Percentiles rank a stretch among this genome's conserved stretches.
Evolutionary conservation across 1,140 invertebrate species (phyloP).

Genomic region (Eubasilissa regina): DNA sequence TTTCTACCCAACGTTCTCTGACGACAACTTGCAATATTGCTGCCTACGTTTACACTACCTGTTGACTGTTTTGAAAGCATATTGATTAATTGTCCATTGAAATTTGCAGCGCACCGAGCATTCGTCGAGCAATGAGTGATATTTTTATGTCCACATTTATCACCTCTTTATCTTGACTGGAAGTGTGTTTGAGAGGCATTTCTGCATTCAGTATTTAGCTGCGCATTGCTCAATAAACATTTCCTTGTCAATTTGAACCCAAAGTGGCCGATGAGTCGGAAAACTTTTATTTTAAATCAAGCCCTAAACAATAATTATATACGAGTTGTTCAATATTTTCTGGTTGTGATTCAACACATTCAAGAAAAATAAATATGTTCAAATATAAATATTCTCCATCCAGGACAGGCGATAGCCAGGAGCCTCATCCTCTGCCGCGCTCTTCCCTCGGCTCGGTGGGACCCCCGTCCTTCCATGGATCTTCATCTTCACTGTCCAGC

Average conservation of each 20-base stretch:
- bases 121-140: not conserved
- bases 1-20: too few species aligned
- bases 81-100: slow-evolving; percentile 28
- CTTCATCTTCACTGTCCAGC: slow-evolving; percentile 49
- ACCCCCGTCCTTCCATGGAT: slow-evolving; percentile 49
- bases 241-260: too few species aligned
- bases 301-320: too few species aligned
- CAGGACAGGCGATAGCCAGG: slow-evolving; percentile 44
- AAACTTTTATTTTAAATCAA: too few species aligned
- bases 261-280: too few species aligned
- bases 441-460: slow-evolving; percentile 6
- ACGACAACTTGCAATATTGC: slow-evolving; percentile 7
- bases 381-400: slow-evolving; percentile 38
- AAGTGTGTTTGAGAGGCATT: not conserved
- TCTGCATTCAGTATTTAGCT: too few species aligned
- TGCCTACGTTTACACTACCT: not conserved
- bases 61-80: not conserved
- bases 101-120: not conserved
- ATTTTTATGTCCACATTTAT: slow-evolving; percentile 1
- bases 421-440: slow-evolving; percentile 25
- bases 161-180: slow-evolving; percentile 1
- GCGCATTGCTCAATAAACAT: too few species aligned
- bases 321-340: too few species aligned
- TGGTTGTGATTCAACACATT: too few species aligned
- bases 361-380: slow-evolving; percentile 19